Percentiles rank a stretch among this genome's conserved stretches.
phyloP scores from a whole-genome alignment of 2,113 vertebrate species.

The Cyprinus carpio region DNA sequence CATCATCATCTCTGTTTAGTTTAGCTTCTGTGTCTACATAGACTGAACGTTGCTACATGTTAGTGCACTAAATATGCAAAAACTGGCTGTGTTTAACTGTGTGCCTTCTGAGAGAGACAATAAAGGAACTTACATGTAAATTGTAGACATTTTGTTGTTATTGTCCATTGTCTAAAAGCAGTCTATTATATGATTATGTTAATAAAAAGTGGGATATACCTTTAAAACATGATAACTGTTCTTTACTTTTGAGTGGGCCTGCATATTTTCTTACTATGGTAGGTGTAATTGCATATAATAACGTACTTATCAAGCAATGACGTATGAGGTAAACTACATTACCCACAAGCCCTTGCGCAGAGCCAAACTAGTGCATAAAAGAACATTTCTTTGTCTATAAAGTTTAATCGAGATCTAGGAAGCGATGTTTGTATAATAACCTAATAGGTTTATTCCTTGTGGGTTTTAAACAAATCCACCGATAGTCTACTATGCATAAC shows the following conservation, averaged over 20 bases:
- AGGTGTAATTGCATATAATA: neutral
- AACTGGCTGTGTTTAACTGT: conserved; percentile 48
- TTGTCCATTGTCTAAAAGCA: neutral
- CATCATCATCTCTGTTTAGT: conserved; percentile 64
- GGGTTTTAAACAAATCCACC: neutral
- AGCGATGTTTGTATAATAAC: fast-evolving
- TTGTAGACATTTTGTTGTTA: neutral
- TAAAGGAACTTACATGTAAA: conserved; percentile 57
- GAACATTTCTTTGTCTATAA: neutral
- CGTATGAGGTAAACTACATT: conserved; percentile 65
- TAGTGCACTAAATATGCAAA: conserved; percentile 23
- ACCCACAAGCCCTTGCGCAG: conserved; percentile 62
- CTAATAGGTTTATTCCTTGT: neutral
- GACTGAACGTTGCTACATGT: neutral
- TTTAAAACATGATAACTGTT: neutral
- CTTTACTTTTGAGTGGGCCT: neutral
- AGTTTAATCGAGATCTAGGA: too few species aligned
- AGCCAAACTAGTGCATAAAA: neutral
- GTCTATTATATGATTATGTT: conserved; percentile 12
- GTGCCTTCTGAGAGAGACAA: conserved; percentile 75
- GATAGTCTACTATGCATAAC: neutral
- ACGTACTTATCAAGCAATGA: conserved; percentile 32
- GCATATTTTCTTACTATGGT: neutral
- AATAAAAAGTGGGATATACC: conserved; percentile 36
- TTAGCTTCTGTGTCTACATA: neutral